phyloP scores from a whole-genome alignment of 1,140 invertebrate species.

The Steinernema feltiae region DNA sequence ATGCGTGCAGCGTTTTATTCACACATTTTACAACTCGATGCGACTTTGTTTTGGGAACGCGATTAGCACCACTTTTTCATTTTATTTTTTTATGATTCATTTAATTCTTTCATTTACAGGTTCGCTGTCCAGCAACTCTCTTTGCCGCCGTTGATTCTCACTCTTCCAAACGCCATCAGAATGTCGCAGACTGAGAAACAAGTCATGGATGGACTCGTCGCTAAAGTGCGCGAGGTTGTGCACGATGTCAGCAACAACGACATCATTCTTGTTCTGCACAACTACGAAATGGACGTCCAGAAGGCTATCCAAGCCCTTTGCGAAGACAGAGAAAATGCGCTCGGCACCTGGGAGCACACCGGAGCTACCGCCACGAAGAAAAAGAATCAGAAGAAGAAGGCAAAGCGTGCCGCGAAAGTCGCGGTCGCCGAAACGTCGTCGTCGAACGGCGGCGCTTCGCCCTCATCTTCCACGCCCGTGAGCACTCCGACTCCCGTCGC shows the following conservation, averaged over 20 bases:
- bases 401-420: neutral
- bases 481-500: neutral
- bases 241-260: conserved; percentile 46
- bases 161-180: neutral
- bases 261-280: conserved; percentile 55
- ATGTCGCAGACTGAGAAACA: neutral
- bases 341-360: conserved; percentile 46
- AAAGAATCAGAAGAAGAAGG: conserved; percentile 43
- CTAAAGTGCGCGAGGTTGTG: conserved; percentile 12
- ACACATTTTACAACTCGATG: neutral
- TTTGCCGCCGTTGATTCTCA: neutral
- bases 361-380: conserved; percentile 38
- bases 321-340: conserved; percentile 41
- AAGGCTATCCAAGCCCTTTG: conserved; percentile 51
- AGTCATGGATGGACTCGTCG: neutral
- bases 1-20: neutral
- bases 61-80: neutral
- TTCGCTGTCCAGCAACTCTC: neutral
- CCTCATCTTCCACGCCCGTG: neutral
- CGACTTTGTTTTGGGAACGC: neutral
- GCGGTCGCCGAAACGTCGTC: neutral
- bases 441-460: conserved; percentile 3
- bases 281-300: conserved; percentile 53
- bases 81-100: neutral
- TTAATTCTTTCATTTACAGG: neutral